Conservation (phyloP, 1,140 invertebrate genomes). For the Meloidogyne hapla region DNA sequence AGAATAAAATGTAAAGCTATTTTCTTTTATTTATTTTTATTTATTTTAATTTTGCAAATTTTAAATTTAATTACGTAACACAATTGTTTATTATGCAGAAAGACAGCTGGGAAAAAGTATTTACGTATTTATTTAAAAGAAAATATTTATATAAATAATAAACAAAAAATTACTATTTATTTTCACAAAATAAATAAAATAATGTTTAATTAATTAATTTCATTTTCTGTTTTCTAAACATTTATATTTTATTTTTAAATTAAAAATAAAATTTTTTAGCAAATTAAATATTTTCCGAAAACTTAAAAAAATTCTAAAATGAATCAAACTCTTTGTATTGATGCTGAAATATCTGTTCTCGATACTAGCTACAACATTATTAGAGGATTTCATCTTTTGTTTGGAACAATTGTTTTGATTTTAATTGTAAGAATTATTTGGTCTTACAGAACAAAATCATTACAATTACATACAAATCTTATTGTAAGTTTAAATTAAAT, state of each 20-base stretch:
- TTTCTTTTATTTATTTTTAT: background rate
- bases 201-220: background rate
- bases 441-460: conserved; percentile 3
- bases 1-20: background rate
- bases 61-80: background rate
- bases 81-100: background rate
- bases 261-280: too few relatives aligned
- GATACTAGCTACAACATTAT: conserved; percentile 3
- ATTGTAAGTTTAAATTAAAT: conserved; percentile 3
- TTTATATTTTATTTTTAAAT: too few relatives aligned
- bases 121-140: too few relatives aligned
- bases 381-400: background rate
- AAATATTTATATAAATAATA: background rate
- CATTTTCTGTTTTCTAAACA: too few relatives aligned
- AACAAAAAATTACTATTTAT: background rate
- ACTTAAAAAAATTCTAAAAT: background rate
- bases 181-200: background rate
- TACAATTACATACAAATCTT: conserved; percentile 12
- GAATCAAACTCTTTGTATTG: background rate
- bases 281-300: background rate
- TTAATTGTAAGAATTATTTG: background rate
- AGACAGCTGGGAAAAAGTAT: background rate
- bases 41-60: background rate
- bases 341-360: background rate
- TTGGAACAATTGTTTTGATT: background rate